Conservation (phyloP, 2,797 vertebrate genomes). For the Lophotriccus pileatus region DNA sequence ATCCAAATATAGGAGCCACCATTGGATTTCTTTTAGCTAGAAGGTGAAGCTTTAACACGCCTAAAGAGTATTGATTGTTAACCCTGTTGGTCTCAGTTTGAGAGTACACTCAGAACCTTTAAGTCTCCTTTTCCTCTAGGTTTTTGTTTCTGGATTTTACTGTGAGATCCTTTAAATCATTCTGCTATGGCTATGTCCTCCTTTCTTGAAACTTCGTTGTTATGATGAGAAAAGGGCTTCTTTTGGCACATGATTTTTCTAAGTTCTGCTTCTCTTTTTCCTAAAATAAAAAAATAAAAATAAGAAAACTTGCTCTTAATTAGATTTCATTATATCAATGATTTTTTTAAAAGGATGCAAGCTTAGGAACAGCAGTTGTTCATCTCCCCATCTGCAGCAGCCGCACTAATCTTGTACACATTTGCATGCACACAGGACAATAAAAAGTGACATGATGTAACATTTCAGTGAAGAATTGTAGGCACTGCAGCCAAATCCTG, state of each 20-base stretch:
- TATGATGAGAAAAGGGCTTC: neutral
- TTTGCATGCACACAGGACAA: constrained; percentile 18
- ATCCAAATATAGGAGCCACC: neutral
- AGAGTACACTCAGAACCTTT: neutral
- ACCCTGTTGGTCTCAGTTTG: neutral
- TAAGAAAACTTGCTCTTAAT: neutral
- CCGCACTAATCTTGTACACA: constrained; percentile 21
- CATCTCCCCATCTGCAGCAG: neutral
- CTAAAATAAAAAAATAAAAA: neutral
- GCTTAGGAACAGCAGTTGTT: neutral
- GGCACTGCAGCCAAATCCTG: constrained; percentile 5
- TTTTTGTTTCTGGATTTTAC: neutral
- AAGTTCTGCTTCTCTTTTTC: neutral
- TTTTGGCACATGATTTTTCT: neutral
- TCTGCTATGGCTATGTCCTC: neutral
- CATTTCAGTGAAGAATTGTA: constrained; percentile 34
- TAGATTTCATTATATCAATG: constrained; percentile 24
- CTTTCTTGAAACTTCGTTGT: neutral
- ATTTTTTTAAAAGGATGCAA: neutral
- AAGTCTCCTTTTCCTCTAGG: neutral
- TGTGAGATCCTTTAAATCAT: neutral
- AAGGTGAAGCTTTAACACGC: neutral
- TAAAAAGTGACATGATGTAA: constrained; percentile 10
- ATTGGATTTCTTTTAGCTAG: constrained; percentile 26
- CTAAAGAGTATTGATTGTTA: constrained; percentile 37